A percentile compares a stretch with the other conserved stretches of the same genome.
Conservation (phyloP, 1,140 invertebrate genomes). For the Drosophila teissieri region DNA sequence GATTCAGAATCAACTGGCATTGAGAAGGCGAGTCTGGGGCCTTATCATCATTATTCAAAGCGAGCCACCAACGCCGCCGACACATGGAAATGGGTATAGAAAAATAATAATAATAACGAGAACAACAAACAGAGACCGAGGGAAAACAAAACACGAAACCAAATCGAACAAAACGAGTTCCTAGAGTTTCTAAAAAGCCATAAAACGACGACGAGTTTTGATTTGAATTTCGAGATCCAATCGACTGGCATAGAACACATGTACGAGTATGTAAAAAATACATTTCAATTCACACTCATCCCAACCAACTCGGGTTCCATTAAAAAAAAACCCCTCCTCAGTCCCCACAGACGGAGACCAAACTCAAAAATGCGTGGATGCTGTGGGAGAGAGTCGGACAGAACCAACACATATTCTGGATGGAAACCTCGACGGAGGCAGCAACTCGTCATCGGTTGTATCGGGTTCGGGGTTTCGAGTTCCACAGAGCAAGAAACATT, state of each 20-base stretch:
- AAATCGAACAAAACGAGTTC: conserved; percentile 44
- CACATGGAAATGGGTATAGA: conserved; percentile 64
- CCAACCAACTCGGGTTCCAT: conserved; percentile 29
- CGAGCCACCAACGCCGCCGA: conserved; percentile 34
- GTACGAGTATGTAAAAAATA: conserved; percentile 64
- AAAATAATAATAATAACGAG: conserved; percentile 79
- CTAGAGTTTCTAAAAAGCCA: conserved; percentile 74
- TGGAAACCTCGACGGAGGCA: conserved; percentile 40
- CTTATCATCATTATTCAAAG: conserved; percentile 83
- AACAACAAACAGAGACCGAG: conserved; percentile 72
- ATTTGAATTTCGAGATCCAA: conserved; percentile 73
- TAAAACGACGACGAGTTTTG: conserved; percentile 79
- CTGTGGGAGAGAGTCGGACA: conserved; percentile 39
- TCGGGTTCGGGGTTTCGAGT: conserved; percentile 67
- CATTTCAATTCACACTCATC: conserved; percentile 76
- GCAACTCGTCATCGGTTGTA: conserved; percentile 67
- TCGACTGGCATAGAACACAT: conserved; percentile 63
- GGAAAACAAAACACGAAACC: conserved; percentile 69
- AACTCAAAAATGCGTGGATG: conserved; percentile 49
- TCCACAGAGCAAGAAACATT: conserved; percentile 22
- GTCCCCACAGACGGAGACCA: conserved; percentile 36
- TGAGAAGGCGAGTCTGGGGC: conserved; percentile 33
- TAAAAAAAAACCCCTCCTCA: conserved; percentile 28
- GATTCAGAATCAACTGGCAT: conserved; percentile 12
- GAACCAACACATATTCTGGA: conserved; percentile 30